A percentile compares a stretch with the other conserved stretches of the same genome.
phyloP scores from a whole-genome alignment of 2,888 invertebrate genomes.

The Mystacides longicornis region DNA sequence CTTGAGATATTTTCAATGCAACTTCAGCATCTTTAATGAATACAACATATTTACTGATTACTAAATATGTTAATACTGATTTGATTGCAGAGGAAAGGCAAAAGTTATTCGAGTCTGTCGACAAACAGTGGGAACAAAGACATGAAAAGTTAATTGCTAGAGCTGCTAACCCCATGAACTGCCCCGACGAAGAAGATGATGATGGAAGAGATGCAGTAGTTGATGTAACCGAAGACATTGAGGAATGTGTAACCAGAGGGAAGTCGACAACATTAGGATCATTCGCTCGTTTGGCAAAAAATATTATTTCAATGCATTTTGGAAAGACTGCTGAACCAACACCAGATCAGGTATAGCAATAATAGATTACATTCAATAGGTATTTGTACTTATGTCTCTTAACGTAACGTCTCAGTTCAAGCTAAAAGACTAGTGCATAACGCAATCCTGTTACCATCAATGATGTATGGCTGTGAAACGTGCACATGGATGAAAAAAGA shows the following conservation, averaged over 20 bases:
- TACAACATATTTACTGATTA: background rate
- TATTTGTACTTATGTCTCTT: background rate
- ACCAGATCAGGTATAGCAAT: slow-evolving; percentile 50
- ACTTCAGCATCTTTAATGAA: too few species aligned
- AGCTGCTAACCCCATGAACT: slow-evolving; percentile 35
- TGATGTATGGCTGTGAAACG: too few species aligned
- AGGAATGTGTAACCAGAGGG: slow-evolving; percentile 76
- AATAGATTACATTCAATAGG: background rate
- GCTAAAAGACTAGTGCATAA: too few species aligned
- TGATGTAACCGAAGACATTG: slow-evolving; percentile 52
- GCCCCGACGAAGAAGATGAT: slow-evolving; percentile 37
- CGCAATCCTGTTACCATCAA: too few species aligned
- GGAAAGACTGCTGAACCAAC: slow-evolving; percentile 54
- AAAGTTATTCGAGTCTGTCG: slow-evolving; percentile 64
- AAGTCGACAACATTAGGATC: slow-evolving; percentile 73
- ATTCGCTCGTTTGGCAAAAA: slow-evolving; percentile 73
- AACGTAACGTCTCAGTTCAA: too few species aligned
- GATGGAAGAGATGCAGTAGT: slow-evolving; percentile 37
- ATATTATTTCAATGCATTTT: slow-evolving; percentile 76
- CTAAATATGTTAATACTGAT: background rate
- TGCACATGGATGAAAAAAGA: too few species aligned
- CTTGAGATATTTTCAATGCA: too few species aligned
- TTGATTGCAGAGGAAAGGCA: slow-evolving; percentile 64
- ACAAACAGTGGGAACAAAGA: slow-evolving; percentile 64
- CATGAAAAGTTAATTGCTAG: slow-evolving; percentile 40